Percentiles rank a stretch among this genome's conserved stretches.
phyloP scores from a whole-genome alignment of 2,797 vertebrate species.

The Aeoliscus strigatus region DNA sequence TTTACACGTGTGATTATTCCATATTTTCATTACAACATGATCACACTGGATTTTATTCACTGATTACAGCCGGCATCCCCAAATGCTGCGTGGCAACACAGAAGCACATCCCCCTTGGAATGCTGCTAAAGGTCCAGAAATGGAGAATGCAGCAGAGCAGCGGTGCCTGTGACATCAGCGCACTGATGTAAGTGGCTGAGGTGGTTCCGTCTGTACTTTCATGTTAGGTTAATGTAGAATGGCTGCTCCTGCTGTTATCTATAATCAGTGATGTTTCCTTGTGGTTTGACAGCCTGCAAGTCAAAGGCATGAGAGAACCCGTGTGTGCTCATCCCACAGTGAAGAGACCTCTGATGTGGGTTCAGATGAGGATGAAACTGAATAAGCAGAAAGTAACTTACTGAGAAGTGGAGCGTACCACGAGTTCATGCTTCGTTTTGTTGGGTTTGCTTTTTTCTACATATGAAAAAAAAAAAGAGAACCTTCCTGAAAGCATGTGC shows the following conservation, averaged over 20 bases:
- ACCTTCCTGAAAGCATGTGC: no score
- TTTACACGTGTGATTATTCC: not conserved
- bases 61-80: conserved; percentile 46
- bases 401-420: conserved; percentile 4
- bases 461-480: no score
- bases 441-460: no score
- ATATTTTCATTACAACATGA: not conserved
- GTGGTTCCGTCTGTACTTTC: no score
- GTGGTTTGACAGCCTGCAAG: conserved; percentile 39
- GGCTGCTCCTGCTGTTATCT: no score
- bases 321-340: conserved; percentile 35
- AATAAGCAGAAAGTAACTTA: not conserved
- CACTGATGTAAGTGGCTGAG: conserved; percentile 56
- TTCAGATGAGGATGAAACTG: accelerated
- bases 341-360: accelerated
- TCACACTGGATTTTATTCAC: conserved; percentile 1
- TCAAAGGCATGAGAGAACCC: not conserved
- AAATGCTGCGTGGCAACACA: conserved; percentile 54
- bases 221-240: no score
- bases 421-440: no score
- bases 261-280: no score
- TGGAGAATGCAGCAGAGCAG: conserved; percentile 7
- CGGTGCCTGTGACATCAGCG: conserved; percentile 60
- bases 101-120: accelerated
- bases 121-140: accelerated